Evolutionary conservation across 2,888 invertebrate species (phyloP).

Genomic region (Crioceris asparagi): DNA sequence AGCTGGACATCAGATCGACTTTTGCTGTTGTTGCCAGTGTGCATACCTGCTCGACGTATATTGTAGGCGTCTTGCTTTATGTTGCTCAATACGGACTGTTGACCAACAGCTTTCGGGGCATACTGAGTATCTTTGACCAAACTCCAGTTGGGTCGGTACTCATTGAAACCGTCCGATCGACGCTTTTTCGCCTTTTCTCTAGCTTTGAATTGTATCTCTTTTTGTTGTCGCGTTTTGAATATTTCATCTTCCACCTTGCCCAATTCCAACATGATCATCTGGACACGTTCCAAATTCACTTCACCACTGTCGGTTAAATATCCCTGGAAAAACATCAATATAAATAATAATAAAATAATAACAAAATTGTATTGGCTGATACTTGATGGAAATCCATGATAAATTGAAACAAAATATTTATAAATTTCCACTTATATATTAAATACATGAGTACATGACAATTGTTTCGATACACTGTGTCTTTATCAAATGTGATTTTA

Average conservation of each 20-base stretch:
- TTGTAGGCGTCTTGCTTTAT: conserved; percentile 67
- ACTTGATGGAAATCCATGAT: not conserved
- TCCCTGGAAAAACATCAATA: conserved; percentile 65
- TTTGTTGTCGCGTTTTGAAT: conserved; percentile 82
- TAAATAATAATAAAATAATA: no score
- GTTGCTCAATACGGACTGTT: conserved; percentile 48
- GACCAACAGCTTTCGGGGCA: conserved; percentile 60
- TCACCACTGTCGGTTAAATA: conserved; percentile 92
- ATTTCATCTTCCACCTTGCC: conserved; percentile 95
- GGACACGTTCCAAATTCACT: conserved; percentile 86
- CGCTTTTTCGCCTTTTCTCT: conserved; percentile 62
- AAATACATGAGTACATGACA: no score
- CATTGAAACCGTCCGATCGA: conserved; percentile 41
- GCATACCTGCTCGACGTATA: conserved; percentile 54
- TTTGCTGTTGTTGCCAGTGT: conserved; percentile 24
- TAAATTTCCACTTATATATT: no score
- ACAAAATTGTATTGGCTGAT: not conserved
- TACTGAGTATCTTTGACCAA: conserved; percentile 66
- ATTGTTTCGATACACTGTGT: no score
- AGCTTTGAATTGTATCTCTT: conserved; percentile 71
- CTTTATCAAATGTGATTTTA: no score
- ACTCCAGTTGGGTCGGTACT: conserved; percentile 53
- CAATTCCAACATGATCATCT: conserved; percentile 87
- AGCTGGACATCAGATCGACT: conserved; percentile 23
- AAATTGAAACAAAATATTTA: no score